Evolutionary conservation across 2,888 invertebrate species (phyloP).

Genomic region (Hydrotaea diabolus): DNA sequence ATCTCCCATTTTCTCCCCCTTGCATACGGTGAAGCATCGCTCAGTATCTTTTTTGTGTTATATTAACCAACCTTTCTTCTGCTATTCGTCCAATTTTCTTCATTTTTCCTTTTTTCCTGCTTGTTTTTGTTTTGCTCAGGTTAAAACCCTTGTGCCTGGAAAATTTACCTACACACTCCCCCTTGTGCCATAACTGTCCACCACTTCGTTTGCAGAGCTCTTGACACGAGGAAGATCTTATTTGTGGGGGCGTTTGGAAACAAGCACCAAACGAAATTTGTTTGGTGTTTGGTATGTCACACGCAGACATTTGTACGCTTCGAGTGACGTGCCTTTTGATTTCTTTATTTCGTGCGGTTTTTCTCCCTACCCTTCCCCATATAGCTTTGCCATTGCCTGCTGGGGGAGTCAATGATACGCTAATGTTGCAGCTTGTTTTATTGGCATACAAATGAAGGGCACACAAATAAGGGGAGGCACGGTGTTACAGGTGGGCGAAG

Average conservation of each 20-base stretch:
- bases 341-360: constrained; percentile 53
- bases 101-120: background rate
- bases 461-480: constrained; percentile 49
- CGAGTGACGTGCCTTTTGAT: constrained; percentile 68
- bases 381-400: constrained; percentile 54
- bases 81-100: constrained; percentile 18
- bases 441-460: constrained; percentile 55
- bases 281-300: constrained; percentile 80
- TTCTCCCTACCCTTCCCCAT: constrained; percentile 40
- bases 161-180: background rate
- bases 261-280: constrained; percentile 79
- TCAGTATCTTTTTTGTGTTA: constrained; percentile 55
- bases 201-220: background rate
- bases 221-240: background rate
- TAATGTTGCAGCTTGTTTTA: constrained; percentile 68
- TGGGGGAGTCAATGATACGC: constrained; percentile 65
- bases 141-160: background rate
- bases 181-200: background rate
- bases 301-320: constrained; percentile 78
- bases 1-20: background rate
- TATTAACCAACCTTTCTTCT: constrained; percentile 54
- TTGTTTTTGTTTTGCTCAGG: background rate
- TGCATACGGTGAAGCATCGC: constrained; percentile 9
- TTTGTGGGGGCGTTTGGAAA: constrained; percentile 52
- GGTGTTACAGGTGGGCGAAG: background rate